phyloP scores from a whole-genome alignment of 2,888 invertebrate genomes.

The Campoplex capitator region DNA sequence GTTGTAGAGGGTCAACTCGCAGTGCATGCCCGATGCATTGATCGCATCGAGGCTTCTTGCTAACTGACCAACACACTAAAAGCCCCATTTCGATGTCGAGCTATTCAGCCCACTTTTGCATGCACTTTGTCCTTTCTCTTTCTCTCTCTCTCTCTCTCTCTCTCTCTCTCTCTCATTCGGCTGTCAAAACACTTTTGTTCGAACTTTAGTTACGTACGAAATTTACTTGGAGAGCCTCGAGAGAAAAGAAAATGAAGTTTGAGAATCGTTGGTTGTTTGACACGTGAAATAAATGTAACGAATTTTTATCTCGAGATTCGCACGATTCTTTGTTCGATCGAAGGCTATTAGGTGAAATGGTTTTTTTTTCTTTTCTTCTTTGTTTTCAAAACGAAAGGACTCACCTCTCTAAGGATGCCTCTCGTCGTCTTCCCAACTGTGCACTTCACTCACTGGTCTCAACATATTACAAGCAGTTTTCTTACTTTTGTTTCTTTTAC shows the following conservation, averaged over 20 bases:
- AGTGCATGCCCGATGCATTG: constrained; percentile 60
- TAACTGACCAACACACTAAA: constrained; percentile 41
- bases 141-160: too few species aligned
- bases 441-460: constrained; percentile 70
- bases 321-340: not conserved
- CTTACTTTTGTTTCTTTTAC: not conserved
- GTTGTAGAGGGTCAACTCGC: constrained; percentile 37
- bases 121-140: not conserved
- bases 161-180: not conserved
- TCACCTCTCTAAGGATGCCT: constrained; percentile 73
- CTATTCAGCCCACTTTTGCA: not conserved
- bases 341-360: not conserved
- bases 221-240: not conserved
- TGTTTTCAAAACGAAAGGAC: constrained; percentile 27
- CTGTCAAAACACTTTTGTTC: not conserved
- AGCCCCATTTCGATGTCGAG: not conserved
- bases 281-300: not conserved
- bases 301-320: not conserved
- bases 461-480: constrained; percentile 62
- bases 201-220: not conserved
- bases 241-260: not conserved
- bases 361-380: constrained; percentile 7
- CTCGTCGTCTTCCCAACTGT: constrained; percentile 63
- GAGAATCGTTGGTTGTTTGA: not conserved
- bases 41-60: constrained; percentile 55